Evolutionary conservation across 30 jellyfish, hydroid and myxozoan genomes (phyloP), one percentile per base, ranked within the genome.

Genomic region (Morbakka virulenta): DNA sequence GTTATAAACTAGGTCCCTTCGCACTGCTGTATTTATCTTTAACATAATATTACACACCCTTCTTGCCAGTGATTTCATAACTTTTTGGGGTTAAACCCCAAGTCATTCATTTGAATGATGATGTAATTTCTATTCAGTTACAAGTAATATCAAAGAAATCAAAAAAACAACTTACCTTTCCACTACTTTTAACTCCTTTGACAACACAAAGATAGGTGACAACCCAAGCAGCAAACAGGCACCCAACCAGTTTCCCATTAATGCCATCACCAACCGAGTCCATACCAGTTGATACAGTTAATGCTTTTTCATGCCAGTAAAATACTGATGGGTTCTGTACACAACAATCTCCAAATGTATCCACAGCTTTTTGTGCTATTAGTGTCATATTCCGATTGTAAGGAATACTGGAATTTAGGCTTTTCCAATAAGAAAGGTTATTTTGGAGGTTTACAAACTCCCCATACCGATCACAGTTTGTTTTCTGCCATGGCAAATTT

Each of bases 181-280:
- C 96, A 81, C 96, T 88, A 1, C 94, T 80, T 53, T 88, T 88
- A 79, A 88, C 96, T 26, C 96, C 96, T 74, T 88, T 88, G 35
- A 88, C 69, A 35, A 88, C 96, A 57, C 96, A 88, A 20, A 88
- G 81, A 67, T 88, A 88, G 20, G 90, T 83, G 25, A 88, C 81
- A 25, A 88, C 77, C 96, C 96, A 88, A 3, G 86, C 96, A 72
- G 79, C 96, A 47, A 83, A 88, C 50, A 88, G 77, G 52, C 96
- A 62, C 1, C 96, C 96, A 67, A 79, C 49, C 27, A 88, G 72
- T 27, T 88, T 88, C 96, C 96, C 80, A 68, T 88, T 88, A 69
- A 88, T 31, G 0, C 95, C 95, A 86, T 31, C 87, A 9, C 94
- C 90, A 24, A 80, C 69, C 35, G 61, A 62, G 57, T 65, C 79